These are phyloP conservation scores for Leuctra nigra DNA, from an alignment of 2,888 invertebrate species.

Conservation along the genomic window DNA sequence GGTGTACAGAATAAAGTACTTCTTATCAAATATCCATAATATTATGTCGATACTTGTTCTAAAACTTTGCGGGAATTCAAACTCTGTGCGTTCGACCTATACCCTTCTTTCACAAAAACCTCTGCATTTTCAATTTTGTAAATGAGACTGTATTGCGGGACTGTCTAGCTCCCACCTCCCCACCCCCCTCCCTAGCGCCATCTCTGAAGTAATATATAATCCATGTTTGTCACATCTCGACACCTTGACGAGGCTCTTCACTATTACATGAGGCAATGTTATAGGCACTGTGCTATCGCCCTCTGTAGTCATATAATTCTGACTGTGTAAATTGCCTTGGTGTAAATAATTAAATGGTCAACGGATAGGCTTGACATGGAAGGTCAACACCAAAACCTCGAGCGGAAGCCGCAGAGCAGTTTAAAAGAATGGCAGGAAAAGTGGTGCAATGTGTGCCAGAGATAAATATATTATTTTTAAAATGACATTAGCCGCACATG, in stretches of 20 bases:
- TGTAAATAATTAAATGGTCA: background rate
- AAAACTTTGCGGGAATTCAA: too few relatives aligned
- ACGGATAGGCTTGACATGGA: background rate
- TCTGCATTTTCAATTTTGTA: too few relatives aligned
- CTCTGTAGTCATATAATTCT: background rate
- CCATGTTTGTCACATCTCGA: conserved; percentile 4
- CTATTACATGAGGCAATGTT: background rate
- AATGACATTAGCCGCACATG: conserved; percentile 9
- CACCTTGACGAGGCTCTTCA: too few relatives aligned
- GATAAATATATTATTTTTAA: conserved; percentile 12
- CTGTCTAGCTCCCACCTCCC: too few relatives aligned
- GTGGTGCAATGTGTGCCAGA: background rate
- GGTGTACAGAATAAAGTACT: background rate
- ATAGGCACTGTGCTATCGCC: background rate
- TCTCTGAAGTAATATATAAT: conserved; percentile 20
- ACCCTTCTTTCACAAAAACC: too few relatives aligned
- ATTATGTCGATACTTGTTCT: background rate
- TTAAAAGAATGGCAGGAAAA: background rate
- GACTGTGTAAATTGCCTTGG: background rate
- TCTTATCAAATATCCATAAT: background rate
- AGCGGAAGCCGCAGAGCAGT: background rate
- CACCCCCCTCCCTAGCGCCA: too few relatives aligned
- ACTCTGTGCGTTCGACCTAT: too few relatives aligned
- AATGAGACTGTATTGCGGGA: too few relatives aligned
- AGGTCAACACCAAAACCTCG: conserved; percentile 4